Evolutionary conservation across 2,888 invertebrate genomes (phyloP).

Genomic region (Scaptomyza cyrtandrae): DNA sequence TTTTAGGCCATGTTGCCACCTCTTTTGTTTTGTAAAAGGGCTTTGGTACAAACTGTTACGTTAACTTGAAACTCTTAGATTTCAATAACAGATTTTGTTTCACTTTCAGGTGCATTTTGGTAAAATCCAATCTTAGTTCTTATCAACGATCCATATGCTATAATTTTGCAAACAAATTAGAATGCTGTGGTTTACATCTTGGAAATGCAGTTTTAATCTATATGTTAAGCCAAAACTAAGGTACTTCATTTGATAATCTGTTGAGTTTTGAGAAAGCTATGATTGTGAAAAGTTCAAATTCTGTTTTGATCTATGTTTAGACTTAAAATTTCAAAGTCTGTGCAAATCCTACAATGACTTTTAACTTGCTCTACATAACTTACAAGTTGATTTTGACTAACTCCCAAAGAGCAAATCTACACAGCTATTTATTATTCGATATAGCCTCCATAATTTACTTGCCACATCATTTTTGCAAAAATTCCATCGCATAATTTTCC

Average conservation of each 20-base stretch:
- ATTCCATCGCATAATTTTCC: conserved; percentile 13
- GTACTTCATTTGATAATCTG: no score
- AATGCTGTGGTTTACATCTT: no score
- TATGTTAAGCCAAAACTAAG: no score
- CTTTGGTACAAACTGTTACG: neutral
- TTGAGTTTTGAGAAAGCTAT: no score
- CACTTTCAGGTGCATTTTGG: no score
- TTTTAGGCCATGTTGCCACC: conserved; percentile 5
- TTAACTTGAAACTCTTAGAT: neutral
- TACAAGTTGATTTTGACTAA: neutral
- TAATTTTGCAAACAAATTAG: no score
- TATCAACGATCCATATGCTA: no score
- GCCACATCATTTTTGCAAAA: conserved; percentile 42
- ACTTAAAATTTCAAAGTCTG: neutral
- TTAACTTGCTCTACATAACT: no score
- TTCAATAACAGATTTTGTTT: no score
- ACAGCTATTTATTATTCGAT: neutral
- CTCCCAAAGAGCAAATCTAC: neutral
- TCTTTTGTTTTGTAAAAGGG: neutral
- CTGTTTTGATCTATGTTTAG: neutral
- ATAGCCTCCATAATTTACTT: neutral
- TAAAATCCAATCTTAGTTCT: no score
- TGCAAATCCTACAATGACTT: neutral
- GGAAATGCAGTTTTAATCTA: no score
- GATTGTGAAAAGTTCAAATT: neutral